Base-by-base conservation (phyloP, 2,888 invertebrate genomes). In the Leucoptera coffeella region DNA sequence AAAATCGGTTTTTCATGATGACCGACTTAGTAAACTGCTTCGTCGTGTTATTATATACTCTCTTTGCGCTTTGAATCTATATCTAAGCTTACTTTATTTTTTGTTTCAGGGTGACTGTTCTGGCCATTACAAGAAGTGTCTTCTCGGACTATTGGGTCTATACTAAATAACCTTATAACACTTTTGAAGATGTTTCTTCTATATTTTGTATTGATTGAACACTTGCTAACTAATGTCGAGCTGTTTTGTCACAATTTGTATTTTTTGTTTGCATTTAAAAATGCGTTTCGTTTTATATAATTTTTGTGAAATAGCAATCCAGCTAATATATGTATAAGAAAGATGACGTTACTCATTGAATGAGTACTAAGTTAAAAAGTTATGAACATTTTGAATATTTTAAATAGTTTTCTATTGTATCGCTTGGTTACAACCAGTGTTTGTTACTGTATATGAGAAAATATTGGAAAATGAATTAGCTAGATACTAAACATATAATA, bases 111-210 rank as follows among this genome's bases (percentile, higher is more conserved):
- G 78, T 14, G 90, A 91, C 42, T 84, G 85, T 37, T 85, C 86
- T 25, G 91, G 91, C 14, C 82, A 91, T 49, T 91, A 90, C 71
- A 88, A 87, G 55, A 87, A 86, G 47, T 82, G 85, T 36, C 62
- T 92, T 20, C 65, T 89, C 25, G 85, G 84, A 21, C 58, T 88
- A 2, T 71, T 85, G 30, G 79, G 75, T 5, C 51, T 67, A 6
- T 69, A 72, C 39, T 67, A 52, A 33, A 30, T 28, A 10, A 12
- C 15, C 15, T 13, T 25, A 8, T 13, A 14, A 4, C 20, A 15
- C 5, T 19, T 3, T 5, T 14, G n/a, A n/a, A n/a, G n/a, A n/a
- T n/a, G n/a, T n/a, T n/a, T n/a, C n/a, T n/a, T n/a, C n/a, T n/a
- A n/a, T n/a, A 12, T 26, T 23, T 13, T 13, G 6, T 12, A 10